phyloP scores from a whole-genome alignment of 1,140 invertebrate genomes.

The Dinoponera quadriceps region DNA sequence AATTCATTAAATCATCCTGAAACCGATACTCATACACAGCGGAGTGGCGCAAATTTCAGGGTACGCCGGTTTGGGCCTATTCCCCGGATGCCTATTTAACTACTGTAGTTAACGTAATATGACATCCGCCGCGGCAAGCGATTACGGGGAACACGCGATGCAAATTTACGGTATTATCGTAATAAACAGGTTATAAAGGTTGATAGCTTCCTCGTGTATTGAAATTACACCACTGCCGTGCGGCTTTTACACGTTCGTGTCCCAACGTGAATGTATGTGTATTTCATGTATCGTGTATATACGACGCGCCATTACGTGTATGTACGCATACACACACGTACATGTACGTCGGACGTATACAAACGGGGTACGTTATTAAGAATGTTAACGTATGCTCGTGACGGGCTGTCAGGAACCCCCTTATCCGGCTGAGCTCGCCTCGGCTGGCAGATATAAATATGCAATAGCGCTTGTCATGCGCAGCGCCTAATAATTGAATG shows the following conservation, averaged over 20 bases:
- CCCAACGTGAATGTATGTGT: slow-evolving; percentile 2
- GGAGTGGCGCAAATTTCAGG: slow-evolving; percentile 61
- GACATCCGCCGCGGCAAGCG: slow-evolving; percentile 73
- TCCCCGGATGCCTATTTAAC: slow-evolving; percentile 72
- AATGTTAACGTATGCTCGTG: slow-evolving; percentile 82
- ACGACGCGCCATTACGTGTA: background rate
- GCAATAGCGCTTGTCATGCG: slow-evolving; percentile 84
- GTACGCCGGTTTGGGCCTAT: slow-evolving; percentile 66
- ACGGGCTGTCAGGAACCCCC: slow-evolving; percentile 79
- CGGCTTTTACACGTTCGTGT: slow-evolving; percentile 51
- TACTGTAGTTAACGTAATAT: slow-evolving; percentile 75
- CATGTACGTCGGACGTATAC: slow-evolving; percentile 38
- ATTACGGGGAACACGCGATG: slow-evolving; percentile 76
- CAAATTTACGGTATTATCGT: slow-evolving; percentile 80
- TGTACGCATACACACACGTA: slow-evolving; percentile 1
- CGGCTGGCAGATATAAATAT: slow-evolving; percentile 83
- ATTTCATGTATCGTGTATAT: background rate
- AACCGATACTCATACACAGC: slow-evolving; percentile 59
- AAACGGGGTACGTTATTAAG: slow-evolving; percentile 76
- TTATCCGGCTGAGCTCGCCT: slow-evolving; percentile 75
- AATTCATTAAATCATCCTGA: slow-evolving; percentile 66
- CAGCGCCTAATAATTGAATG: slow-evolving; percentile 85
- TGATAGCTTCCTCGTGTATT: slow-evolving; percentile 77
- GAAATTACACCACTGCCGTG: slow-evolving; percentile 72
- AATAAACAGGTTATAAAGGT: slow-evolving; percentile 81